Percentiles rank a stretch among this genome's conserved stretches.
Evolutionary conservation across 37 sponge, comb jelly and placozoan species (phyloP).

Genomic region (Chondrilla cf. caribensis): DNA sequence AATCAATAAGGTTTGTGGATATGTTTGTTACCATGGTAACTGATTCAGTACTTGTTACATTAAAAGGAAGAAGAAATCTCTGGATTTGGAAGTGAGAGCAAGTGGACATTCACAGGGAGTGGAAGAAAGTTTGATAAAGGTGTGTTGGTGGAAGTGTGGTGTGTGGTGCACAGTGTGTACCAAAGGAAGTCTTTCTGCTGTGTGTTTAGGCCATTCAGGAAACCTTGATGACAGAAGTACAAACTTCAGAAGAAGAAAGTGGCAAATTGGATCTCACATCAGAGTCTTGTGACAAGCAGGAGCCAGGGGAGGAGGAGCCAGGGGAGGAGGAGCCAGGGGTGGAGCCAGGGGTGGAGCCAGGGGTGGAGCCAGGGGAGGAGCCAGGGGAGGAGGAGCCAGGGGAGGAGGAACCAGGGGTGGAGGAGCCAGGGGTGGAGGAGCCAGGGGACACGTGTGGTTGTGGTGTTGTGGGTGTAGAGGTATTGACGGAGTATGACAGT

Average conservation of each 20-base stretch:
- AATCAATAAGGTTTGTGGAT: slow-evolving; percentile 55
- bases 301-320: no score
- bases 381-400: neutral
- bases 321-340: no score
- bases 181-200: no score
- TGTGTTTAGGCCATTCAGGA: no score
- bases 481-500: neutral
- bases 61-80: slow-evolving; percentile 5
- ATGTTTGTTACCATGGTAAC: neutral
- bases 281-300: no score
- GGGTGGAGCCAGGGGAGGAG: no score
- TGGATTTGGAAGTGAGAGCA: slow-evolving; percentile 82
- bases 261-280: no score
- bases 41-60: neutral
- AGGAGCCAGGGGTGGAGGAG: neutral
- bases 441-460: neutral
- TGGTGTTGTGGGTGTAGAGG: neutral
- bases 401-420: neutral
- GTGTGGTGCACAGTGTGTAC: no score
- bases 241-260: no score
- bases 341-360: no score
- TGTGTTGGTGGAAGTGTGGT: slow-evolving; percentile 23
- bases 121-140: slow-evolving; percentile 49
- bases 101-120: slow-evolving; percentile 86
- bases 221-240: no score